Conservation (phyloP, 2,888 invertebrate species). For the Sesamia inferens region DNA sequence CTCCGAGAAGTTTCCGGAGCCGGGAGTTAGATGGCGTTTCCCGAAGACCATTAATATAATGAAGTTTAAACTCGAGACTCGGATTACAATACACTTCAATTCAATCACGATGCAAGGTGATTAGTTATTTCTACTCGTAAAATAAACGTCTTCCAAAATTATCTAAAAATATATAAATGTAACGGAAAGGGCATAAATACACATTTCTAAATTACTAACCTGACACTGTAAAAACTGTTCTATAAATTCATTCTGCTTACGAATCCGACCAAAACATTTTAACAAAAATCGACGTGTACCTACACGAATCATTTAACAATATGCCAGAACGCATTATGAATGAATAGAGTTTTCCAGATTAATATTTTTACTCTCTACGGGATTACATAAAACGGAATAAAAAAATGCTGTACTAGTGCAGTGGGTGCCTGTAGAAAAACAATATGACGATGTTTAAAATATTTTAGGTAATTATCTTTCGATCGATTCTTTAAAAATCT, state of each 20-base stretch:
- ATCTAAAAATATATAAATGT: too few species aligned
- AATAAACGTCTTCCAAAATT: too few species aligned
- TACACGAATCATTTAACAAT: slow-evolving; percentile 27
- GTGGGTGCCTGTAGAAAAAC: slow-evolving; percentile 16
- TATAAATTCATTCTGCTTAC: neutral
- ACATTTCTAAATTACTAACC: neutral
- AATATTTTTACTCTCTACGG: slow-evolving; percentile 23
- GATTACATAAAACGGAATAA: slow-evolving; percentile 35
- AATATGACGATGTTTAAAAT: slow-evolving; percentile 15
- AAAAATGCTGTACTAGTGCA: slow-evolving; percentile 30
- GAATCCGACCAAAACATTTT: slow-evolving; percentile 3
- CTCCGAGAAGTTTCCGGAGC: too few species aligned
- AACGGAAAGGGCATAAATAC: neutral
- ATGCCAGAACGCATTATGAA: slow-evolving; percentile 26
- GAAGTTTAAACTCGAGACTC: neutral
- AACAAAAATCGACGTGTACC: slow-evolving; percentile 5
- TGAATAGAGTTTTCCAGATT: slow-evolving; percentile 26
- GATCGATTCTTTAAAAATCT: too few species aligned
- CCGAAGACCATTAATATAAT: too few species aligned
- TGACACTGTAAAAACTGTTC: neutral
- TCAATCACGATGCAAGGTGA: neutral
- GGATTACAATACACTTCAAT: neutral
- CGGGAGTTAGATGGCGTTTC: too few species aligned
- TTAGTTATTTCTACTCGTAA: too few species aligned
- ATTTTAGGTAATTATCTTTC: too few species aligned